phyloP scores from a whole-genome alignment of 2,113 vertebrate genomes.

The Cephalopterus ornatus region DNA sequence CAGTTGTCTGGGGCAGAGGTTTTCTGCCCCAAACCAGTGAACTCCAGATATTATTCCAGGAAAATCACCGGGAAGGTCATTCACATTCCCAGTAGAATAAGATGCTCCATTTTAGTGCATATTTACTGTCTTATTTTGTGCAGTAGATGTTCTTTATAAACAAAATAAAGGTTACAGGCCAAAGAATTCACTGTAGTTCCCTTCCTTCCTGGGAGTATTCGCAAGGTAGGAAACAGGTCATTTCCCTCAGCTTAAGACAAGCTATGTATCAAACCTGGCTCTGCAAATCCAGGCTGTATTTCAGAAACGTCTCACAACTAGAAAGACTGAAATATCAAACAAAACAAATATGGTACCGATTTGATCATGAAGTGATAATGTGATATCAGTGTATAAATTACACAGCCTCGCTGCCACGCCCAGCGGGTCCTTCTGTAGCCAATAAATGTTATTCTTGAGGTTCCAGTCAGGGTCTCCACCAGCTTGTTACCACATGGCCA shows the following conservation, averaged over 20 bases:
- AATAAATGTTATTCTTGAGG: rapidly evolving
- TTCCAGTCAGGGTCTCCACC: neutral
- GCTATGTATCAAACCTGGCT: neutral
- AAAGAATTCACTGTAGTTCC: neutral
- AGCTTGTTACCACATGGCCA: neutral
- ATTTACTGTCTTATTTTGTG: neutral
- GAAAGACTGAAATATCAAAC: neutral
- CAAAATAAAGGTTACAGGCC: neutral
- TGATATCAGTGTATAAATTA: rapidly evolving
- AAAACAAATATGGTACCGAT: neutral
- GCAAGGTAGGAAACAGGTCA: neutral
- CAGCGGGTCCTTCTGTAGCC: neutral
- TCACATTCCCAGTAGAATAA: rapidly evolving
- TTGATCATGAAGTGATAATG: neutral
- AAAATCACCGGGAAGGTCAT: neutral
- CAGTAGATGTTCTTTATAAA: neutral
- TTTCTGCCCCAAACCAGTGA: neutral
- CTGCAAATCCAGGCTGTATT: neutral
- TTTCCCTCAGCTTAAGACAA: neutral
- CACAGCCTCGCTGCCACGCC: neutral
- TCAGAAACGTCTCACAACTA: neutral
- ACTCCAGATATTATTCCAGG: neutral
- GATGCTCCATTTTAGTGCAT: neutral
- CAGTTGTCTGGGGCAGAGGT: neutral
- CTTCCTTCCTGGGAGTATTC: neutral